These are phyloP conservation scores for Drosophila nigrodunni DNA, from an alignment of 1,140 invertebrate species.

Conservation along the genomic window DNA sequence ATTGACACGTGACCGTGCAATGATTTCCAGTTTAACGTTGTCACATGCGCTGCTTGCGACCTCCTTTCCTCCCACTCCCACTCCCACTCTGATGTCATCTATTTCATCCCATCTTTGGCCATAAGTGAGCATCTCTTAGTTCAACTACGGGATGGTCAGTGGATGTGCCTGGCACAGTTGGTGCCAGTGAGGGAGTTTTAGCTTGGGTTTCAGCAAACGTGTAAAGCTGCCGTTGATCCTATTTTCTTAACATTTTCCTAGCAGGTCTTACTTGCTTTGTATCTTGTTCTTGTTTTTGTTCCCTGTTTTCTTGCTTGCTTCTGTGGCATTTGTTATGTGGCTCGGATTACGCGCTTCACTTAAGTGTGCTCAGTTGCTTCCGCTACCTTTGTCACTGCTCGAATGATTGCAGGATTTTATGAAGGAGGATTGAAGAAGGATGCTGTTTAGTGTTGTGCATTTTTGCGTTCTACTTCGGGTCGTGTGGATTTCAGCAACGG, in stretches of 20 bases:
- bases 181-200: conserved; percentile 20
- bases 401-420: not conserved
- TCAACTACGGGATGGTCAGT: conserved; percentile 23
- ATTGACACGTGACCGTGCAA: conserved; percentile 84
- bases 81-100: not conserved
- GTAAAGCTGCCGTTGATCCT: conserved; percentile 78
- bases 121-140: conserved; percentile 34
- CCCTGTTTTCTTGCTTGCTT: not conserved
- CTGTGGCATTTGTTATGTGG: conserved; percentile 74
- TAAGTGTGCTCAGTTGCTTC: conserved; percentile 78
- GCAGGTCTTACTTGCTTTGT: conserved; percentile 36
- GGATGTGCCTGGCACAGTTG: conserved; percentile 1
- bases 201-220: conserved; percentile 76
- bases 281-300: conserved; percentile 14
- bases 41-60: conserved; percentile 60
- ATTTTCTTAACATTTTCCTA: conserved; percentile 72
- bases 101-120: conserved; percentile 6
- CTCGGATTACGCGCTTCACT: conserved; percentile 82
- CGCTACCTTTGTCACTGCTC: conserved; percentile 55
- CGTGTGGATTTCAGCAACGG: conserved; percentile 57
- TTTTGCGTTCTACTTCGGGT: conserved; percentile 44
- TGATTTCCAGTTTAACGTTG: conserved; percentile 82
- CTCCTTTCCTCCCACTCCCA: not conserved
- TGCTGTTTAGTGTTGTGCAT: conserved; percentile 33
- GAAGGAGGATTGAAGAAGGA: conserved; percentile 15